Conservation (phyloP, 2,113 vertebrate species). For the Cnemophilus loriae region DNA sequence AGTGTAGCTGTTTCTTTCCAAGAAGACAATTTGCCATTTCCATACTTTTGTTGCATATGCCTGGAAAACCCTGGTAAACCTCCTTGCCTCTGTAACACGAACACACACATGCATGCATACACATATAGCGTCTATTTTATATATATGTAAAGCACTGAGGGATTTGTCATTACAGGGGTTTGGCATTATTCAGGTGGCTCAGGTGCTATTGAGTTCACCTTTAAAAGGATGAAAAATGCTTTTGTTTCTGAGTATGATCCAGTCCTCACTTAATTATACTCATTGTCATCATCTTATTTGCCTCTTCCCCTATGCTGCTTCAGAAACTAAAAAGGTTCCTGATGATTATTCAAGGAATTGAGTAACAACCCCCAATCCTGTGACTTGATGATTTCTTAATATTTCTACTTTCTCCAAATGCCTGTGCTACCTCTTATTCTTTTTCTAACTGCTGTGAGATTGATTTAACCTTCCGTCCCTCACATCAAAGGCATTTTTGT, state of each 20-base stretch:
- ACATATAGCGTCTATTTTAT: neutral
- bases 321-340: neutral
- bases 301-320: neutral
- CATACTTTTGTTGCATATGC: neutral
- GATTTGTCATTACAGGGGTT: neutral
- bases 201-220: neutral
- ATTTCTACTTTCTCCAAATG: neutral
- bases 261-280: neutral
- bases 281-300: neutral
- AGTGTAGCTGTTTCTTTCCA: neutral
- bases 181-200: neutral
- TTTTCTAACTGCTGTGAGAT: neutral
- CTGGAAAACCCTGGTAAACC: neutral
- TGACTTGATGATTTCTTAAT: neutral
- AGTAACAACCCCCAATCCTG: neutral
- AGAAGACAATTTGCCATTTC: neutral
- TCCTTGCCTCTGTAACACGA: rapidly evolving
- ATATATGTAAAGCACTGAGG: neutral
- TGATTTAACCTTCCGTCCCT: neutral
- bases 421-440: neutral
- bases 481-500: neutral
- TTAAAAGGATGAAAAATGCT: neutral
- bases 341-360: neutral
- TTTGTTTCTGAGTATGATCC: neutral
- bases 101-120: neutral